Conservation (phyloP, 2,888 invertebrate species). For the Hirtodrosophila histrioides region DNA sequence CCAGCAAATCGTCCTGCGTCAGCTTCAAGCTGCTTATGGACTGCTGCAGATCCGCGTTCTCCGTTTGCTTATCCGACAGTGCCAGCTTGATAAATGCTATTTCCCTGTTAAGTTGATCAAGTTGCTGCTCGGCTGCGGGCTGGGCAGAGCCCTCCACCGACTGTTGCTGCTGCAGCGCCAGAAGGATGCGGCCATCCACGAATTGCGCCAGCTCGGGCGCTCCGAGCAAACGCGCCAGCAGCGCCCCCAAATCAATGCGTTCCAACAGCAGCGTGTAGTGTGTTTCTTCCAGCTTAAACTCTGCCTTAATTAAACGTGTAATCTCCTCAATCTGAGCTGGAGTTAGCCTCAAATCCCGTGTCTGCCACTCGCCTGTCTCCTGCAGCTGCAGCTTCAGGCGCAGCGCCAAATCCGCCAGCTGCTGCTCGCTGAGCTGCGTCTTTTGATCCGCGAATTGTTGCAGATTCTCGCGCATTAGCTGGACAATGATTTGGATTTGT, state of each 20-base stretch:
- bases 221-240: conserved; percentile 82
- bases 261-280: conserved; percentile 75
- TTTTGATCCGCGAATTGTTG: conserved; percentile 53
- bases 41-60: conserved; percentile 79
- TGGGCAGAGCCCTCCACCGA: conserved; percentile 51
- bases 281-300: conserved; percentile 60
- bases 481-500: conserved; percentile 75
- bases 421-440: conserved; percentile 64
- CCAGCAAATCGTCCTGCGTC: conserved; percentile 74
- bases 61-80: conserved; percentile 85
- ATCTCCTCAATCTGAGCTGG: conserved; percentile 83
- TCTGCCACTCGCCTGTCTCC: conserved; percentile 51
- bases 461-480: conserved; percentile 79
- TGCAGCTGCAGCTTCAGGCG: conserved; percentile 70
- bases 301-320: conserved; percentile 71
- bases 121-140: conserved; percentile 82
- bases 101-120: conserved; percentile 85
- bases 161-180: conserved; percentile 15
- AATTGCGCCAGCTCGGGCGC: conserved; percentile 76
- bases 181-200: conserved; percentile 73
- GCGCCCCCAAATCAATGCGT: conserved; percentile 80
- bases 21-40: conserved; percentile 76
- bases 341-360: conserved; percentile 67
- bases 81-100: conserved; percentile 86
- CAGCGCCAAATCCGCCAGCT: conserved; percentile 77